phyloP scores from a whole-genome alignment of 2,888 invertebrate species.

The Heliconius charithonia region DNA sequence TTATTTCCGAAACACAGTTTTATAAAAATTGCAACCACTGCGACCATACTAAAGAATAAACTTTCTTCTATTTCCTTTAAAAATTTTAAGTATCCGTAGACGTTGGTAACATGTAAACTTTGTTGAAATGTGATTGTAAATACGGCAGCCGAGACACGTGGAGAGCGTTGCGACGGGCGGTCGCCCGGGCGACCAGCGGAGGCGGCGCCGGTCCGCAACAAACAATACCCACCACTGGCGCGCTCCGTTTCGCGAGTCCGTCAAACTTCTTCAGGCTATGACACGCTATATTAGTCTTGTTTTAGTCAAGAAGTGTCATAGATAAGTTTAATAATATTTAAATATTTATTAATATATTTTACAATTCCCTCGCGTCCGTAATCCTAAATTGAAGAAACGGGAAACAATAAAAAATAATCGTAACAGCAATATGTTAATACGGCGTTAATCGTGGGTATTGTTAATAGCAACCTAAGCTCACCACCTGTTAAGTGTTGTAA shows the following conservation, averaged over 20 bases:
- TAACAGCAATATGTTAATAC: conserved; percentile 24
- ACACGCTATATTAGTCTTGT: conserved; percentile 44
- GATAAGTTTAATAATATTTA: background rate
- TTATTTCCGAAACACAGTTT: background rate
- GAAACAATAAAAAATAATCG: background rate
- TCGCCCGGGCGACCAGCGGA: conserved; percentile 70
- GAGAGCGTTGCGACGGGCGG: conserved; percentile 64
- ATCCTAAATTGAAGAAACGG: background rate
- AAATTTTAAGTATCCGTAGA: conserved; percentile 26
- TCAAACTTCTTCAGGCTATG: conserved; percentile 47
- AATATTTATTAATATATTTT: background rate
- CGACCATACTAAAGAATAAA: background rate
- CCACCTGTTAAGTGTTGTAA: conserved; percentile 59
- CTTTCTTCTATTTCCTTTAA: background rate
- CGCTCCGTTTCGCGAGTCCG: conserved; percentile 41
- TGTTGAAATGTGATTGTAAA: conserved; percentile 49
- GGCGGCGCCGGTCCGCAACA: conserved; percentile 58
- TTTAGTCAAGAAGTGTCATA: background rate
- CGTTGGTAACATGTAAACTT: conserved; percentile 44
- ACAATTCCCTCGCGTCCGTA: background rate
- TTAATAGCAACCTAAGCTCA: conserved; percentile 44
- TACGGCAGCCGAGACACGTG: conserved; percentile 51
- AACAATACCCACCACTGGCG: conserved; percentile 44
- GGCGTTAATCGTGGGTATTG: conserved; percentile 36
- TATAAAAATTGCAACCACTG: background rate